phyloP scores from a whole-genome alignment of 2,888 invertebrate species.

The Rhingia rostrata region DNA sequence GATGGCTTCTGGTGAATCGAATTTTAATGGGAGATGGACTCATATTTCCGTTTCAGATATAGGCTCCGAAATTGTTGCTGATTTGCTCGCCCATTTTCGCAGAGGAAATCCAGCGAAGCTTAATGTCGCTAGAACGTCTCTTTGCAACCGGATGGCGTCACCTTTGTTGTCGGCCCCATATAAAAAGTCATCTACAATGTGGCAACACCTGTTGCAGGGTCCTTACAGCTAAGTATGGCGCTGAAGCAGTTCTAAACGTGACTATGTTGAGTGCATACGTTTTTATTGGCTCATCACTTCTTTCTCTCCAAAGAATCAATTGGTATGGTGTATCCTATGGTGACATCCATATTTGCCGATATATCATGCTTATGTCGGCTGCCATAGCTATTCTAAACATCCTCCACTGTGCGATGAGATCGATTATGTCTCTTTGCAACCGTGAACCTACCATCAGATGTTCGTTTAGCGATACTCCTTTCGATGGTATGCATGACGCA shows the following conservation, averaged over 20 bases:
- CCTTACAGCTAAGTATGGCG: conserved; percentile 14
- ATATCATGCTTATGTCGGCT: conserved; percentile 7
- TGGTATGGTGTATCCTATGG: conserved; percentile 4
- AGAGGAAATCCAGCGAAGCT: conserved; percentile 31
- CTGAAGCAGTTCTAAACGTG: conserved; percentile 5
- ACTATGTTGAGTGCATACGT: conserved; percentile 3
- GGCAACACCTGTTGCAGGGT: too few species aligned
- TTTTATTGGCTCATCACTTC: background rate
- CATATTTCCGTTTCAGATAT: conserved; percentile 39
- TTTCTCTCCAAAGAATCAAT: conserved; percentile 2
- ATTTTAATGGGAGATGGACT: conserved; percentile 25
- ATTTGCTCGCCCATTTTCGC: conserved; percentile 40
- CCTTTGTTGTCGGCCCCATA: conserved; percentile 34
- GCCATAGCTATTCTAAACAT: background rate
- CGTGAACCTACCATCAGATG: too few species aligned
- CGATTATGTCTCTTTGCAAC: too few species aligned
- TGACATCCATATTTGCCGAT: conserved; percentile 15
- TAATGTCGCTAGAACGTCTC: conserved; percentile 7
- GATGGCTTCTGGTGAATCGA: conserved; percentile 27
- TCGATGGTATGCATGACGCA: too few species aligned
- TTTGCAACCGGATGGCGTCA: conserved; percentile 14
- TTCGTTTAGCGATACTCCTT: too few species aligned
- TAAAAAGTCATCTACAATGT: conserved; percentile 36
- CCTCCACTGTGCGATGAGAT: conserved; percentile 2
- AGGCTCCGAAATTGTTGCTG: conserved; percentile 11